Evolutionary conservation across 2,797 vertebrate species (phyloP).

Genomic region (Platalea minor): DNA sequence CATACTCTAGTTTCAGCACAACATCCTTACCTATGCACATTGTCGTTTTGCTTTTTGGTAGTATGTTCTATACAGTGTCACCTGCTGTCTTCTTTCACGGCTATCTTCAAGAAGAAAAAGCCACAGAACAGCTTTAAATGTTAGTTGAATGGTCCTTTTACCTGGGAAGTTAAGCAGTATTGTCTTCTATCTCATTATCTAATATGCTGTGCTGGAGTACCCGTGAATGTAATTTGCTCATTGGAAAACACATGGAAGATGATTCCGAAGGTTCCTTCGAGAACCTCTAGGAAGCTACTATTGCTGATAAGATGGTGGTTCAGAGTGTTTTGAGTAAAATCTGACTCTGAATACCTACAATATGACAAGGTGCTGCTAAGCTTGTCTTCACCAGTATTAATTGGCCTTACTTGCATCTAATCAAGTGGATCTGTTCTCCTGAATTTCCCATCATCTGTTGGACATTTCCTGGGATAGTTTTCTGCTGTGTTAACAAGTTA

Average conservation of each 20-base stretch:
- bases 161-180: neutral
- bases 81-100: neutral
- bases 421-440: neutral
- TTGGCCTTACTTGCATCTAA: neutral
- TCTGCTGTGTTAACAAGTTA: neutral
- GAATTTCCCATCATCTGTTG: neutral
- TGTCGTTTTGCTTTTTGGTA: neutral
- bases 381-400: neutral
- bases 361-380: neutral
- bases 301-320: neutral
- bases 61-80: neutral
- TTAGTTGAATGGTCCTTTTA: neutral
- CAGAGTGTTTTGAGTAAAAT: neutral
- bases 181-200: neutral
- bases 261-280: neutral
- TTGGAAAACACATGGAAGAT: neutral
- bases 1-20: neutral
- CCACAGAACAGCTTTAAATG: neutral
- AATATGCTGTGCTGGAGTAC: neutral
- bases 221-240: accelerated
- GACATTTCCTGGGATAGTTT: neutral
- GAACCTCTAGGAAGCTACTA: neutral
- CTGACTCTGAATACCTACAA: neutral
- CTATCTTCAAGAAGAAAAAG: neutral
- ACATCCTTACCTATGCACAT: neutral